phyloP scores from a whole-genome alignment of 1,140 invertebrate species.

The Sinonovacula constricta region DNA sequence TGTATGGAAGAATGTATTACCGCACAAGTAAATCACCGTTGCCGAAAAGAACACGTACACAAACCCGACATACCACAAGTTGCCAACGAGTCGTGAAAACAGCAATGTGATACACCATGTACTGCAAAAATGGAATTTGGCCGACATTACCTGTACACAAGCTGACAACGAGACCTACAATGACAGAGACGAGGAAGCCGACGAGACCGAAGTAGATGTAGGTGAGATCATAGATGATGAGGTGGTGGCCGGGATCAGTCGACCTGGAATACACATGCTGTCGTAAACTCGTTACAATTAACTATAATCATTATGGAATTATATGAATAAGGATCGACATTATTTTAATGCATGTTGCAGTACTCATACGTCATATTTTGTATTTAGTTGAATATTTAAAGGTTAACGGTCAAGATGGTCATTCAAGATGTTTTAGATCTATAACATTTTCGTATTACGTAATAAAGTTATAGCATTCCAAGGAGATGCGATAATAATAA shows the following conservation, averaged over 20 bases:
- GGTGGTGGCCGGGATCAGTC: background rate
- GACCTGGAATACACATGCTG: background rate
- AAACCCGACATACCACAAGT: too few relatives aligned
- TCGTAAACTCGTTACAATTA: background rate
- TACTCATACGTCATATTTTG: background rate
- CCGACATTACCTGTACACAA: conserved; percentile 7
- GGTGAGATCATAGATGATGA: conserved; percentile 29
- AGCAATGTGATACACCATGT: too few relatives aligned
- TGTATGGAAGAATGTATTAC: too few relatives aligned
- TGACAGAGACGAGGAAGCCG: conserved; percentile 11
- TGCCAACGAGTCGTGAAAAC: too few relatives aligned
- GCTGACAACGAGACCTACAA: conserved; percentile 2
- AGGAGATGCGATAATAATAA: background rate
- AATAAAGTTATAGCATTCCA: background rate
- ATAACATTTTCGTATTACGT: too few relatives aligned
- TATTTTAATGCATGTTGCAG: too few relatives aligned
- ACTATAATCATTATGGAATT: background rate
- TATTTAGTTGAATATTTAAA: too few relatives aligned
- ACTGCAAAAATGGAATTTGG: too few relatives aligned
- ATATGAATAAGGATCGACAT: background rate
- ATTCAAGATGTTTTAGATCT: too few relatives aligned
- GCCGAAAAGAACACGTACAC: too few relatives aligned
- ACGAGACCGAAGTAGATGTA: conserved; percentile 23
- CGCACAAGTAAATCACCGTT: too few relatives aligned
- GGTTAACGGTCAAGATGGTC: too few relatives aligned